Base-by-base conservation (phyloP, 2,113 vertebrate species). In the Muntiacus reevesi region DNA sequence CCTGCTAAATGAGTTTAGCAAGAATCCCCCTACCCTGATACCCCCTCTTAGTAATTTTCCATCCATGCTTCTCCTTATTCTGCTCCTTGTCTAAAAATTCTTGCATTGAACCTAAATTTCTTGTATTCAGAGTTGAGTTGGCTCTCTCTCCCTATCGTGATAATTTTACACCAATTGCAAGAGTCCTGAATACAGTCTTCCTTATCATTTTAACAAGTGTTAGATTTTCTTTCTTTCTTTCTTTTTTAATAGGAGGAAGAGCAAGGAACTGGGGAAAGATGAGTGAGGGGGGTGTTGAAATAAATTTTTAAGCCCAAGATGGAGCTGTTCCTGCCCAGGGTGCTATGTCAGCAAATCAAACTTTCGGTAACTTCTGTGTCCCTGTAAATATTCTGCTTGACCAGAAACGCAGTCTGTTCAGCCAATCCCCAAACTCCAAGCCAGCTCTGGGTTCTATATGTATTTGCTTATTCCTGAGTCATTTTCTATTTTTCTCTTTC, bases 321-420 rank as follows among this genome's bases (percentile, higher is more conserved):
- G 62, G 23, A 55, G 50, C n/a, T 0, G 2, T 50, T 74, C 10
- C n/a, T 21, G 15, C 50, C 2, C 0, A 12, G 25, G 47, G 25
- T 74, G 9, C 11, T 50, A 43, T 19, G 16, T 19, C 33, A 19
- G 33, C 33, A 67, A 67, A 67, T 33, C 33, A 67, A 67, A 67
- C 14, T 15, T n/a, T n/a, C 8, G 7, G 11, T 9, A 36, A 67
- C 64, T 21, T 67, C 33, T 10, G 16, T 67, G 33, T 67, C 33
- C 33, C 64, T 67, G 33, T 67, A n/a, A 67, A 67, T 67, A 16
- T 33, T 36, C 64, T 19, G 64, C 64, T 67, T 36, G 33, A n/a
- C 64, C 33, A 67, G 45, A 36, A 88, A 36, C 14, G 2, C 13
- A 64, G 85, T 23, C 23, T 67, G 4, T 27, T 2, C 62, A 4